These are phyloP conservation scores for Sycophila sp. DNA, from an alignment of 1,140 invertebrate species.

Conservation along the genomic window DNA sequence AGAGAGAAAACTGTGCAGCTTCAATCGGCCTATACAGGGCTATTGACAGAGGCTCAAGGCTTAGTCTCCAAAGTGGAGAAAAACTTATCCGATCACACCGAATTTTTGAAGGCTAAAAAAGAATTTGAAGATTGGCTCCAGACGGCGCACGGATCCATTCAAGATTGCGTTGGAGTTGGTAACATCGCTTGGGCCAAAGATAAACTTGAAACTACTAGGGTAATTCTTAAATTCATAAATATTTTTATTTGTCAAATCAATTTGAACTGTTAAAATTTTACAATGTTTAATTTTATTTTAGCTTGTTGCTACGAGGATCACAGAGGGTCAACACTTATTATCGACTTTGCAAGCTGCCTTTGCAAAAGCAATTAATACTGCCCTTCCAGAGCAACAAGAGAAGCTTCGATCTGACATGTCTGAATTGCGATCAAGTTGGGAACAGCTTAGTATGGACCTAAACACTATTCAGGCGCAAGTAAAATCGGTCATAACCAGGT, in stretches of 20 bases:
- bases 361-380: constrained; percentile 83
- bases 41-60: constrained; percentile 81
- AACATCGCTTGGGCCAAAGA: constrained; percentile 81
- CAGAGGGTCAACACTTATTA: constrained; percentile 87
- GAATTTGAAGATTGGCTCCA: constrained; percentile 85
- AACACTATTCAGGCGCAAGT: constrained; percentile 81
- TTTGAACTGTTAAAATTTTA: too few relatives aligned
- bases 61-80: constrained; percentile 87
- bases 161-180: constrained; percentile 84
- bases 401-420: constrained; percentile 78
- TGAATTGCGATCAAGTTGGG: constrained; percentile 81
- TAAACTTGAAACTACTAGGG: constrained; percentile 82
- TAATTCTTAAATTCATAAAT: too few relatives aligned
- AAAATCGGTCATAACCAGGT: constrained; percentile 79
- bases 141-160: constrained; percentile 79
- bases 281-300: constrained; percentile 52
- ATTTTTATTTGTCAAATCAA: too few relatives aligned
- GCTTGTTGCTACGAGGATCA: constrained; percentile 77
- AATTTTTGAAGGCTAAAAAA: constrained; percentile 86
- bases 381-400: constrained; percentile 83
- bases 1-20: constrained; percentile 86
- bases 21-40: constrained; percentile 81
- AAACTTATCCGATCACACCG: constrained; percentile 87
- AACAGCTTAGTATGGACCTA: constrained; percentile 82
- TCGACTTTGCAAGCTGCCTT: constrained; percentile 83